phyloP scores from a whole-genome alignment of 2,113 vertebrate species.

The Tympanuchus pallidicinctus region DNA sequence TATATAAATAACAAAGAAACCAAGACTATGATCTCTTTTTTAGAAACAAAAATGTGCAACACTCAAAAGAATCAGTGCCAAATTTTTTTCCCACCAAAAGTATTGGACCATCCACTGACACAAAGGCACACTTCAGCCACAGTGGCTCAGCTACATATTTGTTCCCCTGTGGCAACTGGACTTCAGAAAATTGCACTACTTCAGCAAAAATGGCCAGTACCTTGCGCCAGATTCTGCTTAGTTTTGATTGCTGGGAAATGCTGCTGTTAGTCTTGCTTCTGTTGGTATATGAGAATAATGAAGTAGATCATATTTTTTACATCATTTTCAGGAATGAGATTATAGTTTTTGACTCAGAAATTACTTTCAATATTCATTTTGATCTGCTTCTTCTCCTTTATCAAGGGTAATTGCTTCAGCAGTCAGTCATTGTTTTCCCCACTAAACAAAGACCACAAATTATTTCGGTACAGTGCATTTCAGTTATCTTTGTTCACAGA shows the following conservation, averaged over 20 bases:
- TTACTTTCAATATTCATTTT: background rate
- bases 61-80: background rate
- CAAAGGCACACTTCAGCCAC: background rate
- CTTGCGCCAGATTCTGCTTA: background rate
- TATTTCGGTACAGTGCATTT: background rate
- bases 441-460: background rate
- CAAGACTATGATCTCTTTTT: background rate
- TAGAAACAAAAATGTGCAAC: background rate
- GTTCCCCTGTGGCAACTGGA: background rate
- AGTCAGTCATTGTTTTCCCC: background rate
- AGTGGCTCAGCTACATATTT: background rate
- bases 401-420: background rate
- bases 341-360: background rate
- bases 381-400: background rate
- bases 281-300: background rate
- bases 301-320: background rate
- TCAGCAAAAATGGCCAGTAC: background rate
- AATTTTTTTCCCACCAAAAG: background rate
- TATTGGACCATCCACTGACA: background rate
- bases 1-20: background rate
- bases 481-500: constrained; percentile 16
- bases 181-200: background rate
- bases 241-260: background rate
- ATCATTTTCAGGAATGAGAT: background rate
- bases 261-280: background rate